Conservation (phyloP, 2,113 vertebrate species). For the Poecilia latipinna region DNA sequence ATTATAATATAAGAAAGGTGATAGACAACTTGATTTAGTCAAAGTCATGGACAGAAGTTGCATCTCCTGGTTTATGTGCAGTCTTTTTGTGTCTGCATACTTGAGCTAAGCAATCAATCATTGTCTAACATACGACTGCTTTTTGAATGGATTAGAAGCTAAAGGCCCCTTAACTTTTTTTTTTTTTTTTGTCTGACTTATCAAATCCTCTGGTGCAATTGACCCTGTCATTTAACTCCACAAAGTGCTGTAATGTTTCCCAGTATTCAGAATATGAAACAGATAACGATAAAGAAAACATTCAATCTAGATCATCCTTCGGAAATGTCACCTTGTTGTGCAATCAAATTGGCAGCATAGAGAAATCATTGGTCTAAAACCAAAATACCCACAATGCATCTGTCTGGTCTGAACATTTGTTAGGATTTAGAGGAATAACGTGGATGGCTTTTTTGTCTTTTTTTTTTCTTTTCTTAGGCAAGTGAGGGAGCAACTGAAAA, state of each 20-base stretch:
- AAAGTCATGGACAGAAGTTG: not conserved
- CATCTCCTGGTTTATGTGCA: not conserved
- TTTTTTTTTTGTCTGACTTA: not conserved
- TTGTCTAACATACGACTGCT: not conserved
- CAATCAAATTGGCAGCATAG: not conserved
- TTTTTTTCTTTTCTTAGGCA: constrained; percentile 77
- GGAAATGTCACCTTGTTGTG: not conserved
- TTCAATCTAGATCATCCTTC: not conserved
- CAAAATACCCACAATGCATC: not conserved
- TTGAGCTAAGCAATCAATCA: not conserved
- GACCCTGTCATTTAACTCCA: not conserved
- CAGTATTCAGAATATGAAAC: not conserved
- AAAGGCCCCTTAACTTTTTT: constrained; percentile 16
- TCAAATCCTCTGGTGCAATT: not conserved
- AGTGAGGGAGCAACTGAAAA: constrained; percentile 88
- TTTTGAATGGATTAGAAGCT: not conserved
- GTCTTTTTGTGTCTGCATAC: not conserved
- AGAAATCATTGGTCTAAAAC: constrained; percentile 1
- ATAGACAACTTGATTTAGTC: not conserved
- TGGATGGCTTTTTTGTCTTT: not conserved
- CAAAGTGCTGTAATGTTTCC: not conserved
- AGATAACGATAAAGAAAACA: constrained; percentile 28
- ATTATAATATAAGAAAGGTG: not conserved
- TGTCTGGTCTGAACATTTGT: not conserved
- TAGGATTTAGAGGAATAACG: not conserved